phyloP scores from a whole-genome alignment of 2,888 invertebrate species.

The Pammene aurita region DNA sequence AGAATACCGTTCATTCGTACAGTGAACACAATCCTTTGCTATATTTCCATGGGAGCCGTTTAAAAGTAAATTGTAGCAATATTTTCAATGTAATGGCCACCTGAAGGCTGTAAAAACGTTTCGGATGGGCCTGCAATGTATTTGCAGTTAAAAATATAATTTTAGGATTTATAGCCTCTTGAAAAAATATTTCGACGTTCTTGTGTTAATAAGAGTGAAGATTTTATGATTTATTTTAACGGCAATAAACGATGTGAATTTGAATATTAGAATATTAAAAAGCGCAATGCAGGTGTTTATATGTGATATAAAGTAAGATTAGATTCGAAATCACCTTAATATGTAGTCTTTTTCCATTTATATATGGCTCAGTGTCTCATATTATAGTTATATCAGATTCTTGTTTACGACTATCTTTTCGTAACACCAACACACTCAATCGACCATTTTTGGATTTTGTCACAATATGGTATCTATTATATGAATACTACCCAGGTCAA shows the following conservation, averaged over 20 bases:
- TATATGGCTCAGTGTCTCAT: too few species aligned
- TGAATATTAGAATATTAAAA: not conserved
- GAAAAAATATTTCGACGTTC: conserved; percentile 28
- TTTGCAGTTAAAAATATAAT: conserved; percentile 42
- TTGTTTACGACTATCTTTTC: too few species aligned
- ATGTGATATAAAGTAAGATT: too few species aligned
- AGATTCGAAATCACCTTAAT: too few species aligned
- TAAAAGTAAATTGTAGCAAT: conserved; percentile 54
- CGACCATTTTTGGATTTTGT: too few species aligned
- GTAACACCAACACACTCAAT: too few species aligned
- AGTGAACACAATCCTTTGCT: conserved; percentile 43
- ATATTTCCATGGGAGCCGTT: conserved; percentile 55
- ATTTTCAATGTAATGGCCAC: conserved; percentile 57
- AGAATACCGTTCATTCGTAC: conserved; percentile 50
- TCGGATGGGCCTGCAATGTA: conserved; percentile 38
- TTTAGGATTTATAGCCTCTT: conserved; percentile 38
- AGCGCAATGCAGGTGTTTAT: too few species aligned
- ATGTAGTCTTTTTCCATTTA: too few species aligned
- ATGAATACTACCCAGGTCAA: too few species aligned
- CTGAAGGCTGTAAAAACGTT: conserved; percentile 55
- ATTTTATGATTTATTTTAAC: conserved; percentile 33
- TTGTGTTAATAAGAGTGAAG: conserved; percentile 33
- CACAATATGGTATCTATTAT: too few species aligned
- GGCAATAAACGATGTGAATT: not conserved
- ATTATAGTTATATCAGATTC: too few species aligned